Conservation (phyloP, 2,888 invertebrate genomes). For the Tetragonula carbonaria region DNA sequence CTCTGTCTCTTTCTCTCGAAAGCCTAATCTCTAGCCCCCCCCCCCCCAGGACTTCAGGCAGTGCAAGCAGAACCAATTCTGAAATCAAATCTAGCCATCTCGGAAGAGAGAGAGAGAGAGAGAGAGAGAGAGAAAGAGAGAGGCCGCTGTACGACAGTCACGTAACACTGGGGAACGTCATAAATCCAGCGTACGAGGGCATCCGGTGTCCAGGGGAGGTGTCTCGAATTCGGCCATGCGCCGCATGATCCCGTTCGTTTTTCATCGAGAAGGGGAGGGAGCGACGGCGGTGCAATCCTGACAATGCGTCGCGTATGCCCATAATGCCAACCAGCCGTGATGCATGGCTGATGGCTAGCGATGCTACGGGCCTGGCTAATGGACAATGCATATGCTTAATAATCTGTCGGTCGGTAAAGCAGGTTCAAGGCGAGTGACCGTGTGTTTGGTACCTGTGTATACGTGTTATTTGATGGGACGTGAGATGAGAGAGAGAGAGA, state of each 20-base stretch:
- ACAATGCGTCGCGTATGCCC: conserved; percentile 50
- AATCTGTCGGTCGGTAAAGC: conserved; percentile 56
- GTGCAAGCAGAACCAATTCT: background rate
- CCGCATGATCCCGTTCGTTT: conserved; percentile 50
- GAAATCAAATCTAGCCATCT: background rate
- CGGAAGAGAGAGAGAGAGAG: too few species aligned
- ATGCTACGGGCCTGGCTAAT: conserved; percentile 53
- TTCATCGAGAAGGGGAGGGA: conserved; percentile 18
- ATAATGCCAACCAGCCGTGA: conserved; percentile 56
- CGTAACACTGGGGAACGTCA: background rate
- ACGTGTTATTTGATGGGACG: background rate
- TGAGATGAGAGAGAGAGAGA: too few species aligned
- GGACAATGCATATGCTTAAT: conserved; percentile 67
- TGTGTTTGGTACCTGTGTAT: background rate
- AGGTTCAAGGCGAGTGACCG: conserved; percentile 42
- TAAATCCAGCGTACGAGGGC: conserved; percentile 28
- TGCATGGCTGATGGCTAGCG: conserved; percentile 55
- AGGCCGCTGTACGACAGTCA: background rate
- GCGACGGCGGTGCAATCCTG: conserved; percentile 45
- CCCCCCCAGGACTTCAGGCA: background rate
- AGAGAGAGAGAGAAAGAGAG: too few species aligned
- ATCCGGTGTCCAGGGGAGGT: conserved; percentile 21
- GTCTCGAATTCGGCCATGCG: conserved; percentile 26
- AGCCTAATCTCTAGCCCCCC: too few species aligned
- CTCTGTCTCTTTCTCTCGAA: too few species aligned